Conservation (phyloP, 2,888 invertebrate genomes). For the Neoscelio sp. region DNA sequence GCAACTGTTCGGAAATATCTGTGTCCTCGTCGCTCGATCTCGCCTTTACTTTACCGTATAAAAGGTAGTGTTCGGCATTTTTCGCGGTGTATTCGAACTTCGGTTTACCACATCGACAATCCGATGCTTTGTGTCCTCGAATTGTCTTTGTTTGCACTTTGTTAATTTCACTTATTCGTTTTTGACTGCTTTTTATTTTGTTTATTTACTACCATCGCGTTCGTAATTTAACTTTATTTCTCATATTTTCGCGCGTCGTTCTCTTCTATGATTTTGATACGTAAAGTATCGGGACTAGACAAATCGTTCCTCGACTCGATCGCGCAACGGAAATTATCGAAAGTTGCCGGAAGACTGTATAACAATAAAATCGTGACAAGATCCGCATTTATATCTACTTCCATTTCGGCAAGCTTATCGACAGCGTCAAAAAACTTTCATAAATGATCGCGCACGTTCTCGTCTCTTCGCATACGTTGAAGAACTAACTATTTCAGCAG, state of each 20-base stretch:
- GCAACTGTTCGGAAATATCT: not conserved
- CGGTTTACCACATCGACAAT: too few species aligned
- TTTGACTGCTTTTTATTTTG: conserved; percentile 5
- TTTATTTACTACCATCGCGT: conserved; percentile 22
- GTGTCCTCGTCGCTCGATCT: not conserved
- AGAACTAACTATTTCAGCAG: conserved; percentile 2
- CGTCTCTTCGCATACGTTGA: conserved; percentile 5
- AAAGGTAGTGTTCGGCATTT: too few species aligned
- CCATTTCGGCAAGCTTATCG: conserved; percentile 41
- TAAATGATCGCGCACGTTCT: conserved; percentile 11
- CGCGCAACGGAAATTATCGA: conserved; percentile 50
- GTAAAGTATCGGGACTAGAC: conserved; percentile 42
- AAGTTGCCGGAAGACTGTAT: conserved; percentile 22
- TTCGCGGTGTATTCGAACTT: too few species aligned
- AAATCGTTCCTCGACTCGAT: conserved; percentile 61
- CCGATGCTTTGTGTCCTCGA: too few species aligned
- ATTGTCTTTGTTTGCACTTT: too few species aligned
- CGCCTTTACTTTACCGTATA: too few species aligned
- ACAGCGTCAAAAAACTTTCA: conserved; percentile 40
- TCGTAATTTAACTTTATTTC: not conserved
- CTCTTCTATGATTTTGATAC: conserved; percentile 40
- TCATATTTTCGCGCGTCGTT: conserved; percentile 16
- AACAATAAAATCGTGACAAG: conserved; percentile 26
- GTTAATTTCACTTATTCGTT: too few species aligned
- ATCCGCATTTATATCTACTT: conserved; percentile 28